Evolutionary conservation across 2,113 vertebrate genomes (phyloP), one percentile per base, ranked within the genome.

Genomic region (Cinclus mexicanus): DNA sequence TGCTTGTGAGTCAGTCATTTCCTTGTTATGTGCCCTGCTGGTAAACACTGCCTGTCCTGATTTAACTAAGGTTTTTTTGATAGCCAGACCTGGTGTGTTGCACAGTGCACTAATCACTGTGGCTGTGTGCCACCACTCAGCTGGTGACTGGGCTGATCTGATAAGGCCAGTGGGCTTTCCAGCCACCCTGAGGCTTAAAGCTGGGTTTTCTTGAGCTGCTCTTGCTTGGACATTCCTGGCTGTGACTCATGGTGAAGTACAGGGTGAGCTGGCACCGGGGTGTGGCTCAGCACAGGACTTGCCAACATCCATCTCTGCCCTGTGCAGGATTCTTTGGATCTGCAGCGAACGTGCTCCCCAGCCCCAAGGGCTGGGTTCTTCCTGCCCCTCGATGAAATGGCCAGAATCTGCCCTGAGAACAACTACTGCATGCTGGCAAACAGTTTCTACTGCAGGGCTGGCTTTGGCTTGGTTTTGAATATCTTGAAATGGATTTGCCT

Each of bases 1-100:
- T 4, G 6, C 47, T 86, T 82, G 53, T 97, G 94, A 96, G 89
- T 95, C 94, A 93, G 82, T 95, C 46, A 79, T 69, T 90, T 94
- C 83, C 85, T 87, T 93, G 68, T 49, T 83, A 64, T 39, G 59
- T 84, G 89, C 80, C 76, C 82, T 93, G 77, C 91, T 77, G 89
- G 83, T 95, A 96, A 95, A 94, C 86, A 79, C 23, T 44, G 83
- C 44, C 67, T 92, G 80, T 79, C 90, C 83, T 92, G 60, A 83
- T 94, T 75, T 83, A 53, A 93, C 44, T 42, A 53, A 18, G 21
- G 12, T 11, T 46, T 90, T 88, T 76, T 68, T 81, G 89, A 87
- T 94, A 89, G 84, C 82, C 53, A 26, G 47, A 47, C 71, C 52
- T 16, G 55, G 31, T 82, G 57, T 5, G 5, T 94, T 90, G 53